Evolutionary conservation across 2,888 invertebrate genomes (phyloP).

Genomic region (Stenodema calcarata): DNA sequence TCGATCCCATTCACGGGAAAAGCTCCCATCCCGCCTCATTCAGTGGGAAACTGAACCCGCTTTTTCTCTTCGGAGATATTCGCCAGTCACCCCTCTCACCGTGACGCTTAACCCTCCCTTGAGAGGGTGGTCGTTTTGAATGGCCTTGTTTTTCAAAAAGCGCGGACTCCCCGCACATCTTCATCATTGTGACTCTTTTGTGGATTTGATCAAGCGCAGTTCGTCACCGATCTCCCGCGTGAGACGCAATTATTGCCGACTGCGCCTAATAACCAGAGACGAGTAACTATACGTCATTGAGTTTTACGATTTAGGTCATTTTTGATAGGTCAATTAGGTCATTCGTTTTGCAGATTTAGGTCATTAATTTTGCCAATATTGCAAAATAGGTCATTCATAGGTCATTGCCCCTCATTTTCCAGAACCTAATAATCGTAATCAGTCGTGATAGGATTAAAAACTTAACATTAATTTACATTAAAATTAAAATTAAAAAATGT

Average conservation of each 20-base stretch:
- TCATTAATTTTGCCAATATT: no score
- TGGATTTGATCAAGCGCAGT: background rate
- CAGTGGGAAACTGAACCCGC: background rate
- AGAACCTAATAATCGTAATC: no score
- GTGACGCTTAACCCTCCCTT: background rate
- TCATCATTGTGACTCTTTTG: background rate
- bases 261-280: no score
- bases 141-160: background rate
- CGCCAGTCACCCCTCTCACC: background rate
- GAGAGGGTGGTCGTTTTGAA: background rate
- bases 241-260: background rate
- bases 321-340: no score
- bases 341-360: no score
- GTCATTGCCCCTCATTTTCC: no score
- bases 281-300: no score
- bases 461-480: no score
- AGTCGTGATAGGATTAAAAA: no score
- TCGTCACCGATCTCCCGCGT: background rate
- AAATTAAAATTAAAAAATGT: no score
- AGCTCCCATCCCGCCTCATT: background rate
- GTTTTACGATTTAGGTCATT: no score
- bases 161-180: background rate
- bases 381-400: no score
- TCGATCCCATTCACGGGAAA: background rate
- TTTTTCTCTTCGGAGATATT: background rate